Base-by-base conservation (phyloP, 1,140 invertebrate species). In the Diorhabda elongata region DNA sequence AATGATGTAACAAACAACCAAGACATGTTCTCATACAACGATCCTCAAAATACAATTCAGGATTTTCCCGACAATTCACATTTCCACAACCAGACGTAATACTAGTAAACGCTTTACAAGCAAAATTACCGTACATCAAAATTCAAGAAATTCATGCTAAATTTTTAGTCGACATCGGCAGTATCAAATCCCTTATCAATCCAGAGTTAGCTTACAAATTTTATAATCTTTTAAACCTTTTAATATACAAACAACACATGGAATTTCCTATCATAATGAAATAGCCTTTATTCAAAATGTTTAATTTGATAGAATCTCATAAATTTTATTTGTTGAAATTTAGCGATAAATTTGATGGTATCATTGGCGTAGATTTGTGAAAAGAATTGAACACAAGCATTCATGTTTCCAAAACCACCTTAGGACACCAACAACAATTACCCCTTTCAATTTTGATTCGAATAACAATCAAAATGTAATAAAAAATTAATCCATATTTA, bases 141-240 rank as follows among this genome's bases (percentile, higher is more conserved):
- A 58, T n/a, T 0, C 26, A 6, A 42, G 60, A 63, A 64, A 57
- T 73, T 41, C 62, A 71, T 42, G 61, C 69, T 66, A 61, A 71
- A 4, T 73, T 73, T 64, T 63, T 73, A 59, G 67, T 73, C 42
- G 66, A 71, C 57, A 73, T 67, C 42, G 69, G 67, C n/a, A 71
- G 67, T 58, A 58, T 44, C 44, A 66, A 45, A 69, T 52, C n/a
- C 47, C 67, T 73, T 43, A 73, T 71, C 60, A 66, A 67, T 9
- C 70, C 67, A 0, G 8, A 71, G 11, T 45, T 69, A 26, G 69
- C 70, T 26, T 66, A 67, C 59, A n/a, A 67, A 57, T 57, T 43
- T 42, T 71, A 56, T 42, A 43, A 44, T 58, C 26, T 66, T 47
- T 61, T 42, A 69, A 71, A 73, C 6, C 6, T 44, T 73, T 70